Conservation (phyloP, 1,140 invertebrate species). For the Drosophila azteca region DNA sequence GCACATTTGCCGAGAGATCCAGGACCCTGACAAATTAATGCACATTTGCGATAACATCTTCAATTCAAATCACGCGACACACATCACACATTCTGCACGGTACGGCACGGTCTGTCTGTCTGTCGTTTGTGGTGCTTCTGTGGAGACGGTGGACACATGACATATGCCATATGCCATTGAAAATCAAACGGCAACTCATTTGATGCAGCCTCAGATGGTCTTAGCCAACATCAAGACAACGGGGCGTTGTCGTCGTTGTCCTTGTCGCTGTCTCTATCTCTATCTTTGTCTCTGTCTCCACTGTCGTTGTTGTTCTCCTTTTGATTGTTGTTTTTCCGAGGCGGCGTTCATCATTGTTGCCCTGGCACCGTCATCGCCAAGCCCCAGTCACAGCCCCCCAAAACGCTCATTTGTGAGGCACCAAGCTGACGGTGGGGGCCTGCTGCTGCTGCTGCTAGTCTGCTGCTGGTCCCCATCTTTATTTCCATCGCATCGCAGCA, state of each 20-base stretch:
- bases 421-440: neutral
- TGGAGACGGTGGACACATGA: neutral
- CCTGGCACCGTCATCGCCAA: neutral
- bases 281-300: neutral
- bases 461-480: neutral
- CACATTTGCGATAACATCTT: constrained; percentile 71
- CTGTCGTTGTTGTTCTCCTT: constrained; percentile 2
- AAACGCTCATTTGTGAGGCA: constrained; percentile 54
- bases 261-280: neutral
- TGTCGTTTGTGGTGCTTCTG: constrained; percentile 3
- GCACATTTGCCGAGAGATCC: constrained; percentile 42
- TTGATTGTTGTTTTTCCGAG: constrained; percentile 23
- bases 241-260: neutral
- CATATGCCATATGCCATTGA: constrained; percentile 58
- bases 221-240: constrained; percentile 7
- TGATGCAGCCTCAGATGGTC: constrained; percentile 49
- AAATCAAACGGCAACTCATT: constrained; percentile 69
- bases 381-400: constrained; percentile 20
- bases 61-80: constrained; percentile 76
- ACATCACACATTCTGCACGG: constrained; percentile 50
- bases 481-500: constrained; percentile 1
- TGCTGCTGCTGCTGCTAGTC: neutral
- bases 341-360: constrained; percentile 17
- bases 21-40: constrained; percentile 70
- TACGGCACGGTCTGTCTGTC: too few species aligned